Conservation (phyloP, 1,140 invertebrate species). For the Pogonomyrmex californicus region DNA sequence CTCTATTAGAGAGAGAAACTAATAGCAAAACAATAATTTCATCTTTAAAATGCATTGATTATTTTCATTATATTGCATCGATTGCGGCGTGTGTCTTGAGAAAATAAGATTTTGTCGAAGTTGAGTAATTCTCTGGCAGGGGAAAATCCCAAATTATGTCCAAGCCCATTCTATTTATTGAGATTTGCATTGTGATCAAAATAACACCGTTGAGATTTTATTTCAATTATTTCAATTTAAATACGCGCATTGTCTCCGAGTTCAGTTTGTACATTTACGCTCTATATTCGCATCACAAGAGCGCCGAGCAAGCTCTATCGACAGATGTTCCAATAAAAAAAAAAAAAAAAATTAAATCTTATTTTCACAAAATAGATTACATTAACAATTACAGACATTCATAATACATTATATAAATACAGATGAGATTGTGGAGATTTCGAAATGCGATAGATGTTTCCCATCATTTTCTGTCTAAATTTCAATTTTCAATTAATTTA, state of each 20-base stretch:
- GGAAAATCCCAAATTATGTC: not conserved
- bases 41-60: too few relatives aligned
- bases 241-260: not conserved
- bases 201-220: not conserved
- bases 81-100: too few relatives aligned
- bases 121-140: not conserved
- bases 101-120: too few relatives aligned
- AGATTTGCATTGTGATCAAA: constrained; percentile 6
- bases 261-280: not conserved
- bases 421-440: too few relatives aligned
- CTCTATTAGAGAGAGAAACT: not conserved
- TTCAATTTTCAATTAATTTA: too few relatives aligned
- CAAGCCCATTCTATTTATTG: not conserved
- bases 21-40: too few relatives aligned
- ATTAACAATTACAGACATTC: too few relatives aligned
- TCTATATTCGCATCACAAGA: not conserved
- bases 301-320: not conserved
- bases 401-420: too few relatives aligned
- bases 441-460: too few relatives aligned
- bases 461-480: too few relatives aligned
- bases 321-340: not conserved
- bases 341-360: not conserved
- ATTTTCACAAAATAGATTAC: not conserved
- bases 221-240: constrained; percentile 42
- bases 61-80: too few relatives aligned